These are phyloP conservation scores for Turdus rufiventris DNA, from an alignment of 2,113 vertebrate species.

Conservation along the genomic window DNA sequence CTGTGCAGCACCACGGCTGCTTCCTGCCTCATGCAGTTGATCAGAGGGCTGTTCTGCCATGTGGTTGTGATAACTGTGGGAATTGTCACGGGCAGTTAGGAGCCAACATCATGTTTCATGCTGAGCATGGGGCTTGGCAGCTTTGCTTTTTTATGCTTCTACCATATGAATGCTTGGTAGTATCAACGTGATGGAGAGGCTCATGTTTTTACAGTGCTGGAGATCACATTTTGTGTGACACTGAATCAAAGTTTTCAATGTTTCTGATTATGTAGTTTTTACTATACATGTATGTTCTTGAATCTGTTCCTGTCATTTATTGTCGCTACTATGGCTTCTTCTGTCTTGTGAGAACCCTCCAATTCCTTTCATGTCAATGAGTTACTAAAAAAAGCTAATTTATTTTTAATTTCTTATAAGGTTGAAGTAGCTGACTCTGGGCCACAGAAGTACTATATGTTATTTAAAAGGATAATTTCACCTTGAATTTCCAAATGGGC, in stretches of 20 bases:
- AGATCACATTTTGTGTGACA: neutral
- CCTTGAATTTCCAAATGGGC: neutral
- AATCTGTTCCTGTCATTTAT: neutral
- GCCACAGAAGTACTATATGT: neutral
- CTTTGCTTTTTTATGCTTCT: neutral
- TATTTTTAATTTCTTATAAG: neutral
- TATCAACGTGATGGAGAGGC: neutral
- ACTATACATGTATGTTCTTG: neutral
- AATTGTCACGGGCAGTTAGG: neutral
- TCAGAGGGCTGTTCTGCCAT: neutral
- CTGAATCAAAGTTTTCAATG: neutral
- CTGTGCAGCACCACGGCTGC: fast-evolving
- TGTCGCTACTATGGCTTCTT: neutral
- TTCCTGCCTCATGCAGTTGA: neutral
- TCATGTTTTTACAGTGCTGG: neutral
- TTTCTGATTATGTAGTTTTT: neutral
- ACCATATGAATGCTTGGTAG: neutral
- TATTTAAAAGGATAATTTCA: neutral
- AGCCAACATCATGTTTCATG: neutral
- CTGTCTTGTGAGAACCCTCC: neutral
- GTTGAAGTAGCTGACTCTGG: neutral
- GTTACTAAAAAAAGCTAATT: neutral
- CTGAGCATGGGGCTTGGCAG: neutral
- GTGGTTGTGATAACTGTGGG: neutral
- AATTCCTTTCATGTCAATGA: neutral